Base-by-base conservation (phyloP, 2,888 invertebrate species). In the Cheilosia variabilis region DNA sequence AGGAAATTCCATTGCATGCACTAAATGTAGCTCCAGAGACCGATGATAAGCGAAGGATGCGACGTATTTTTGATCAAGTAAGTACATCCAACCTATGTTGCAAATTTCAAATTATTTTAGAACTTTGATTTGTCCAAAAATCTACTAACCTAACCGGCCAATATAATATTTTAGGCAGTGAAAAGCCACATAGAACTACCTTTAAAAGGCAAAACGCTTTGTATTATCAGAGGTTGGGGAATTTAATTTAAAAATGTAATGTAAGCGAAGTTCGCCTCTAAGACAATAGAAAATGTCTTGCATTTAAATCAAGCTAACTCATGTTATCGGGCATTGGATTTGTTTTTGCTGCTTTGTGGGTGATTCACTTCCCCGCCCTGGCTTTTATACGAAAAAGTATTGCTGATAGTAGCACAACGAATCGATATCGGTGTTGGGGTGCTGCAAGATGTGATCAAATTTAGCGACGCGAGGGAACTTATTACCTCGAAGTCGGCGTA, bases 51-150 rank as follows among this genome's bases (percentile, higher is more conserved):
- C 88, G 87, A 31, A 89, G 88, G 66, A 87, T 90, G 66, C 90
- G 90, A 22, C 88, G 89, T 69, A 88, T 91, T 58, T 91, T 91
- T 69, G 90, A 92, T 73, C 89, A 89, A 83, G 91, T 91, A 88
- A 89, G 88, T 83, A 45, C 17, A 27, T 17, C 13, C 41, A 13
- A 7, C 19, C n/a, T n/a, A 31, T 50, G 6, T 9, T 47, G n/a
- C 2, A 1, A 4, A 17, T 17, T 27, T 27, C 5, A 6, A 27
- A 27, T 27, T 27, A 2, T 27, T 27, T 27, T 6, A 6, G 27
- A 27, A 47, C 45, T 22, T 43, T 17, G 52, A 24, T n/a, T 27
- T 37, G 13, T 13, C 13, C 13, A 0, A 10, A 4, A 71, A 50
- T 63, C 41, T 10, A 65, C 58, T n/a, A 13, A 60, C 24, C 24